A percentile compares a stretch with the other conserved stretches of the same genome.
phyloP scores from a whole-genome alignment of 2,888 invertebrate species.

The Tipula unca region DNA sequence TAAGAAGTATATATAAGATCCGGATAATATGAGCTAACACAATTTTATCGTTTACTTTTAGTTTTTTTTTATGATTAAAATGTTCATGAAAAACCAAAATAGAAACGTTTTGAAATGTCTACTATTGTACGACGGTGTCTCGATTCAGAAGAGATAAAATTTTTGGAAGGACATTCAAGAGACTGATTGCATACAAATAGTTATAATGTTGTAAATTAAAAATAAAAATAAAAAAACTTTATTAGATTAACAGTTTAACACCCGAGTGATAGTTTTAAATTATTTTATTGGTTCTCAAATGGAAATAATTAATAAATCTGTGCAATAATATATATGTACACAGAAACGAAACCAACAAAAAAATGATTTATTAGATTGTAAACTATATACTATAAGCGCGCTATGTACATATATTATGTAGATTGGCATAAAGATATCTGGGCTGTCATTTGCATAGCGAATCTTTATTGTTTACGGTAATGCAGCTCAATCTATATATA shows the following conservation, averaged over 20 bases:
- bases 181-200: neutral
- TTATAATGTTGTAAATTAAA: no score
- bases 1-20: neutral
- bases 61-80: neutral
- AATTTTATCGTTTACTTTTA: conserved; percentile 8
- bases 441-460: neutral
- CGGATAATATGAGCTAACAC: neutral
- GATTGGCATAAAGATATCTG: neutral
- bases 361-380: neutral
- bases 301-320: neutral
- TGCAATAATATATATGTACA: no score
- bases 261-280: neutral
- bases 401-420: neutral
- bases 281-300: neutral
- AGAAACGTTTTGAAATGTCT: neutral
- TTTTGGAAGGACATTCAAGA: neutral
- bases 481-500: neutral
- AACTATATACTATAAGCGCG: no score
- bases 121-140: neutral
- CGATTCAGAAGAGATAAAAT: neutral
- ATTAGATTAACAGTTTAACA: neutral
- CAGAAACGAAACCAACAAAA: neutral
- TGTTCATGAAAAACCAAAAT: neutral
- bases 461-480: neutral
- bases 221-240: neutral